These are phyloP conservation scores for Hydropsyche tenuis DNA, from an alignment of 1,140 invertebrate genomes.

Conservation along the genomic window DNA sequence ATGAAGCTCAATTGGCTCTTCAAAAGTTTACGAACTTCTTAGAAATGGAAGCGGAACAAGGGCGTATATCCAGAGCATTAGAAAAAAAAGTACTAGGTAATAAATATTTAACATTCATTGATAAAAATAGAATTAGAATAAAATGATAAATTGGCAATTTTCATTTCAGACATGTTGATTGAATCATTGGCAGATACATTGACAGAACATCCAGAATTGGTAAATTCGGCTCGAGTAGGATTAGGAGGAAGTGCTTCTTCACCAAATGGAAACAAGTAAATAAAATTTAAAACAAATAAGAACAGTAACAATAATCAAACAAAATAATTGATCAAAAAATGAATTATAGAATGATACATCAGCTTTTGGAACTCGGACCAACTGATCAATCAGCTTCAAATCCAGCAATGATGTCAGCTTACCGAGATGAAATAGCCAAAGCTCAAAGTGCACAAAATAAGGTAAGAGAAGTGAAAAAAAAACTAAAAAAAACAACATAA, in stretches of 20 bases:
- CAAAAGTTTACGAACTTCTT: constrained; percentile 74
- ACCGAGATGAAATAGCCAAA: constrained; percentile 59
- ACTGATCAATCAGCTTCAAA: constrained; percentile 57
- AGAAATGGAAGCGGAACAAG: constrained; percentile 72
- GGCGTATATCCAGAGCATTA: constrained; percentile 70
- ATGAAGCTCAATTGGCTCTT: constrained; percentile 70
- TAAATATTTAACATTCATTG: constrained; percentile 9
- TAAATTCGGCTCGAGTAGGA: constrained; percentile 60
- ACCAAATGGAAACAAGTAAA: constrained; percentile 52
- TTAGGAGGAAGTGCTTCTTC: constrained; percentile 51
- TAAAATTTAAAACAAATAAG: not conserved
- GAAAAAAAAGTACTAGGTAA: constrained; percentile 77
- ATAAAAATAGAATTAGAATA: not conserved
- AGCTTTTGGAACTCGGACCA: constrained; percentile 56
- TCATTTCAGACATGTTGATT: constrained; percentile 70
- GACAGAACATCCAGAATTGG: constrained; percentile 70
- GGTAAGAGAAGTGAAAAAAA: too few species aligned
- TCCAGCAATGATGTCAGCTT: constrained; percentile 56
- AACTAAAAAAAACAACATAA: too few species aligned
- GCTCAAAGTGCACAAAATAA: constrained; percentile 53
- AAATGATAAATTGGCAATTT: constrained; percentile 30
- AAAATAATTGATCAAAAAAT: constrained; percentile 3
- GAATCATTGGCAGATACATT: constrained; percentile 74
- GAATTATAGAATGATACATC: constrained; percentile 55
- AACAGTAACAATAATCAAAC: not conserved